Conservation (phyloP, 2,113 vertebrate genomes). For the Serilophus lunatus region DNA sequence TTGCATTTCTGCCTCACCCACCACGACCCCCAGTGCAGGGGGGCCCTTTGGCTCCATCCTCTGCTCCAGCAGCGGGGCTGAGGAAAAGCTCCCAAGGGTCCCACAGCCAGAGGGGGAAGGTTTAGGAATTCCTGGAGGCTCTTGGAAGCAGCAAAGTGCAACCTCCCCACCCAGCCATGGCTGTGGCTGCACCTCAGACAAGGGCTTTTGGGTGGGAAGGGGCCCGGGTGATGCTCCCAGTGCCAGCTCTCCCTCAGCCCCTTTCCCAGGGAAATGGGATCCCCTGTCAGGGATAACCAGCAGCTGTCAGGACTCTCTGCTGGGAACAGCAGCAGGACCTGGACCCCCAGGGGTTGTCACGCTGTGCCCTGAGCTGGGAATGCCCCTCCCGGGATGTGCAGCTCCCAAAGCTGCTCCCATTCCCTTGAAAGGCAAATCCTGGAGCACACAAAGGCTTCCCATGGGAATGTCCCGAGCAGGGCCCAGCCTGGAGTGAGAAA, state of each 20-base stretch:
- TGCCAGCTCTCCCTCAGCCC: neutral
- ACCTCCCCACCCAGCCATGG: accelerated
- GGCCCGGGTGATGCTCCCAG: neutral
- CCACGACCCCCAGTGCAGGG: neutral
- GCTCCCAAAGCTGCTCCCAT: neutral
- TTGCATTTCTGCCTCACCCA: neutral
- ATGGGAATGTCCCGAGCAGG: neutral
- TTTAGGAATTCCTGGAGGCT: neutral
- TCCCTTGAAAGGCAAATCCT: accelerated
- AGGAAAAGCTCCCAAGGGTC: neutral
- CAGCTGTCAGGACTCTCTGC: neutral
- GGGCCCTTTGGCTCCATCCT: neutral
- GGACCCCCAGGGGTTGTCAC: neutral
- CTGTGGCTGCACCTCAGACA: neutral
- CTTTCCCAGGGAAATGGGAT: neutral
- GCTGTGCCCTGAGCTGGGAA: constrained; percentile 1
- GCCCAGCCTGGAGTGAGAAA: neutral
- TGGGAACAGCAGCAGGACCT: neutral
- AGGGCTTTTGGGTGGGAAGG: neutral
- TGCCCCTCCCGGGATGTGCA: neutral
- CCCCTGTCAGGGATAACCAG: neutral
- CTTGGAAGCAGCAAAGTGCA: neutral
- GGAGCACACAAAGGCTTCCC: neutral
- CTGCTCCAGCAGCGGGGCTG: neutral
- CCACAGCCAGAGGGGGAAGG: neutral